Conservation (phyloP, 1,140 invertebrate genomes). For the Xylocopa sonorina region DNA sequence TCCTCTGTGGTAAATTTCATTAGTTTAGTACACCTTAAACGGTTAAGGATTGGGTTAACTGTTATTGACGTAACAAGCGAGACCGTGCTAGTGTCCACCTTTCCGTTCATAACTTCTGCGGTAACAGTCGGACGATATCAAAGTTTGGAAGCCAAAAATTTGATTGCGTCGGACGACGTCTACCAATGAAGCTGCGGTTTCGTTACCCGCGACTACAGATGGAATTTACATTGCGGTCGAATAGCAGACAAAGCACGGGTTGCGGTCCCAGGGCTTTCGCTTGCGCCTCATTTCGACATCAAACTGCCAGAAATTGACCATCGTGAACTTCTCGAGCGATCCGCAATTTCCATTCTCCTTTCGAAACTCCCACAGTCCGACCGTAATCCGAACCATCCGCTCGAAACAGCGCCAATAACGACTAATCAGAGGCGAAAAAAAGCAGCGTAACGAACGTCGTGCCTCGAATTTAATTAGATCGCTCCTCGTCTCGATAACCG, state of each 20-base stretch:
- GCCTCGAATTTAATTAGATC: no score
- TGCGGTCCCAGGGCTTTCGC: neutral
- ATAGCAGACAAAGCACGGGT: constrained; percentile 6
- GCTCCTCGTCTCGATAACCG: neutral
- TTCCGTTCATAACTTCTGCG: neutral
- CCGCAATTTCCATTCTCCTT: neutral
- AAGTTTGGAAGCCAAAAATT: constrained; percentile 2
- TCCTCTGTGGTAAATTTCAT: neutral
- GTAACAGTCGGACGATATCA: neutral
- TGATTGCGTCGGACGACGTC: neutral
- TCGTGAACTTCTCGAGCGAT: neutral
- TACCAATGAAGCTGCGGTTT: constrained; percentile 2
- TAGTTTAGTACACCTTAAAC: neutral
- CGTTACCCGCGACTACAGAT: neutral
- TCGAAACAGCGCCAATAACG: no score
- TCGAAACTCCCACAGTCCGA: no score
- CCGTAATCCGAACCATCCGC: no score
- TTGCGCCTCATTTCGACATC: neutral
- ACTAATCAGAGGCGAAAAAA: no score
- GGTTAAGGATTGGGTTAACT: neutral
- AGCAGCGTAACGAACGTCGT: no score
- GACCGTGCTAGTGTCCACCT: neutral
- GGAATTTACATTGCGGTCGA: constrained; percentile 24
- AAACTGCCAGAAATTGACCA: constrained; percentile 12
- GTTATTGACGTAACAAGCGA: no score